Conservation (phyloP, 2,113 vertebrate species). For the Zosterops japonicus region DNA sequence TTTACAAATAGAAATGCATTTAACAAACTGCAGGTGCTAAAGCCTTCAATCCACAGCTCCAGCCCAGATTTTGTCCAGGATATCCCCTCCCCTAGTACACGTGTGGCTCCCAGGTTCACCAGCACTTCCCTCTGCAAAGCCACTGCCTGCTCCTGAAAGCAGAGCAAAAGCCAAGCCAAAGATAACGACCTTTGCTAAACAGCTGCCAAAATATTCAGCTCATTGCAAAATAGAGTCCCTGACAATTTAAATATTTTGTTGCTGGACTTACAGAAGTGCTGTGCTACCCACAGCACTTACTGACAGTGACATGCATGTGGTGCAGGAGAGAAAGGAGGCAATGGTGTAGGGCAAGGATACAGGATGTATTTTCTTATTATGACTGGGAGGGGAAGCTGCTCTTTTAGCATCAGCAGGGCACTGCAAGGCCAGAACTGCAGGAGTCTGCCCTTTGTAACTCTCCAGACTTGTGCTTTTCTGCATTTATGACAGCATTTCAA, state of each 20-base stretch:
- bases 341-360: neutral
- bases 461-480: neutral
- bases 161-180: neutral
- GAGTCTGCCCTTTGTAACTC: neutral
- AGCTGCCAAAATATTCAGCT: neutral
- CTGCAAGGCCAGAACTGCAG: neutral
- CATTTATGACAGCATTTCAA: neutral
- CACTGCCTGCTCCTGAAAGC: neutral
- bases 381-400: neutral
- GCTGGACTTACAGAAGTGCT: neutral
- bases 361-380: neutral
- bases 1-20: neutral
- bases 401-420: neutral
- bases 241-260: neutral
- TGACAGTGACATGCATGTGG: accelerated
- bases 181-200: neutral
- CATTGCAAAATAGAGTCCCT: neutral
- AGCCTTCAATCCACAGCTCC: neutral
- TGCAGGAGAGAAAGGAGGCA: neutral
- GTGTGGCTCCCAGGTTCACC: neutral
- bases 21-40: neutral
- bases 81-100: neutral
- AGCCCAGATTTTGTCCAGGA: neutral
- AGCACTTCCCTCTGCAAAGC: neutral
- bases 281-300: neutral